A percentile compares a stretch with the other conserved stretches of the same genome.
These are phyloP conservation scores for Erythrocebus patas DNA, from an alignment of 2,113 vertebrate genomes.

Conservation along the genomic window DNA sequence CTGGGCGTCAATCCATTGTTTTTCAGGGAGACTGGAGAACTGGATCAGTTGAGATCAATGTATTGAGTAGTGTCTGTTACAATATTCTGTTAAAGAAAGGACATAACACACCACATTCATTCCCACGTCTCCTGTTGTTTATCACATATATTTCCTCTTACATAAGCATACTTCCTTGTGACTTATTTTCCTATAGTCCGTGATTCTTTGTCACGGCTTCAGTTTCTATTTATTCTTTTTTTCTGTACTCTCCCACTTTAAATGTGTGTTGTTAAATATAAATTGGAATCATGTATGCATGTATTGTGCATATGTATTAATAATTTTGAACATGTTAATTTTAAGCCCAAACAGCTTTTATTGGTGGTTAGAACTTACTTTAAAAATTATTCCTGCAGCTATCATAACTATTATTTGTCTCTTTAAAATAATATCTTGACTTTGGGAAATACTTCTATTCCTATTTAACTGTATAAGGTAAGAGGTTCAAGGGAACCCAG, in stretches of 20 bases:
- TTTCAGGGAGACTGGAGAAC: slow-evolving; percentile 5
- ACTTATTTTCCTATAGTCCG: neutral
- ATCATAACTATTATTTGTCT: neutral
- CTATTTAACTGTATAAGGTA: neutral
- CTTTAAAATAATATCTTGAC: neutral
- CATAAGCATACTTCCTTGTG: neutral
- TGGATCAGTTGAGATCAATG: neutral
- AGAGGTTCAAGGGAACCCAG: neutral
- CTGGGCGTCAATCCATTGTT: neutral
- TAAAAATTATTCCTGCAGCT: neutral
- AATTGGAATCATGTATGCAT: slow-evolving; percentile 18
- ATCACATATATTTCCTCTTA: neutral
- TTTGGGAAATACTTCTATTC: slow-evolving; percentile 13
- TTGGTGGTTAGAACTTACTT: neutral
- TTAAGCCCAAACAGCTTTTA: neutral
- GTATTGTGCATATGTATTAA: neutral
- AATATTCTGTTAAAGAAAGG: neutral
- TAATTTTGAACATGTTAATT: slow-evolving; percentile 24
- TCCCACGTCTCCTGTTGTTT: neutral
- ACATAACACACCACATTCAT: neutral
- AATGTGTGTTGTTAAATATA: slow-evolving; percentile 3
- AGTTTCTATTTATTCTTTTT: neutral
- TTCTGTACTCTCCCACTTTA: neutral
- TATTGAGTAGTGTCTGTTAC: neutral
- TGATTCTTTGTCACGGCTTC: neutral